A percentile compares a stretch with the other conserved stretches of the same genome.
Evolutionary conservation across 1,140 invertebrate genomes (phyloP).

Genomic region (Philopotamus ludificatus): DNA sequence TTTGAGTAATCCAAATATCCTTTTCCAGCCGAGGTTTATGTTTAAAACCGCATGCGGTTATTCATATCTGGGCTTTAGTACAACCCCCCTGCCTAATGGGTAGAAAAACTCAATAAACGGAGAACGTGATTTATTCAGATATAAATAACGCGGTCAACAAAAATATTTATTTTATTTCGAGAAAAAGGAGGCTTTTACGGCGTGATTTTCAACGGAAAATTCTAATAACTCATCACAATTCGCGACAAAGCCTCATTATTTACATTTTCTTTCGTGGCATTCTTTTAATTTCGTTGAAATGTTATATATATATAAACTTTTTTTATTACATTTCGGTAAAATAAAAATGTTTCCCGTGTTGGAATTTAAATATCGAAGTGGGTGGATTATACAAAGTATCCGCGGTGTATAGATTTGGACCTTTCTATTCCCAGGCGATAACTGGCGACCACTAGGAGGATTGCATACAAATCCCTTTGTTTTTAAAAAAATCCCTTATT

Average conservation of each 20-base stretch:
- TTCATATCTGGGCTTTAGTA: neutral
- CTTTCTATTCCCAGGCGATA: conserved; percentile 7
- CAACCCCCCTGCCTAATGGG: neutral
- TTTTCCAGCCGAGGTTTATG: neutral
- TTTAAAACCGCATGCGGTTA: neutral
- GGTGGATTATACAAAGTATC: conserved; percentile 7
- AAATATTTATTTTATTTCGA: too few relatives aligned
- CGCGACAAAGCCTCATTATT: too few relatives aligned
- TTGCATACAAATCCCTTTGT: conserved; percentile 9
- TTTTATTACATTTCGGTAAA: too few relatives aligned
- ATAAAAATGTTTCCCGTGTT: too few relatives aligned
- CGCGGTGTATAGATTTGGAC: neutral
- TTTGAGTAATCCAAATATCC: neutral
- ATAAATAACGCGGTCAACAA: too few relatives aligned
- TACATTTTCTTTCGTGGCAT: too few relatives aligned
- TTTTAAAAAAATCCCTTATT: neutral
- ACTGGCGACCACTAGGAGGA: conserved; percentile 8
- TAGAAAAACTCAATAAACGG: neutral
- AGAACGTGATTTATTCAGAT: neutral
- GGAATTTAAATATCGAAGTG: conserved; percentile 3
- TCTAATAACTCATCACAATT: too few relatives aligned
- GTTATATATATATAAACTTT: too few relatives aligned
- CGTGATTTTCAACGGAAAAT: too few relatives aligned
- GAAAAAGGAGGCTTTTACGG: too few relatives aligned
- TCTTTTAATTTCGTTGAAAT: too few relatives aligned